phyloP scores from a whole-genome alignment of 2,797 vertebrate genomes.

The Eospalax fontanierii region DNA sequence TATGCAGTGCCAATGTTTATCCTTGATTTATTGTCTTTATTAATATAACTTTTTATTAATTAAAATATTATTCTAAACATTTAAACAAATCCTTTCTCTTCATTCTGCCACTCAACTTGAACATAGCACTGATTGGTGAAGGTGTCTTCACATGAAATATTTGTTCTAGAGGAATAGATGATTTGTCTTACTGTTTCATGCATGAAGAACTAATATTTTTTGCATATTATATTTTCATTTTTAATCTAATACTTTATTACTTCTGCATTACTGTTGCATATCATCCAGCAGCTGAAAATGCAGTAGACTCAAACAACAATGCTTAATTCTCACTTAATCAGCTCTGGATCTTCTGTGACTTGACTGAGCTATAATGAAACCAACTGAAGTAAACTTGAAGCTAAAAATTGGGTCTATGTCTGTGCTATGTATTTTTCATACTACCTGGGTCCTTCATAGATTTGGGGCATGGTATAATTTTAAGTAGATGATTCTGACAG shows the following conservation, averaged over 20 bases:
- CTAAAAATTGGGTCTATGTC: neutral
- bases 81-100: neutral
- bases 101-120: neutral
- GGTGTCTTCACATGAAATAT: neutral
- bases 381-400: neutral
- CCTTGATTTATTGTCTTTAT: neutral
- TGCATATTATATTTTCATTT: neutral
- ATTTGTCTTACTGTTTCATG: neutral
- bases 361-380: neutral
- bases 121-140: neutral
- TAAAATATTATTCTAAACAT: slow-evolving; percentile 55
- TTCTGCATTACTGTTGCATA: neutral
- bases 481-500: slow-evolving; percentile 30
- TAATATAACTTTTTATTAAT: neutral
- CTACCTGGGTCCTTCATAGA: neutral
- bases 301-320: neutral
- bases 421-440: neutral
- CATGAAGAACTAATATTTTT: neutral
- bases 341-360: neutral
- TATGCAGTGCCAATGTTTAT: neutral
- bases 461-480: neutral
- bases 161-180: neutral
- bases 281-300: slow-evolving; percentile 6
- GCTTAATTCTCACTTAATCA: slow-evolving; percentile 11
- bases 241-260: neutral